Evolutionary conservation across 2,797 vertebrate genomes (phyloP), one percentile per base, ranked within the genome.

Genomic region (Parauchenoglanis punctatus): DNA sequence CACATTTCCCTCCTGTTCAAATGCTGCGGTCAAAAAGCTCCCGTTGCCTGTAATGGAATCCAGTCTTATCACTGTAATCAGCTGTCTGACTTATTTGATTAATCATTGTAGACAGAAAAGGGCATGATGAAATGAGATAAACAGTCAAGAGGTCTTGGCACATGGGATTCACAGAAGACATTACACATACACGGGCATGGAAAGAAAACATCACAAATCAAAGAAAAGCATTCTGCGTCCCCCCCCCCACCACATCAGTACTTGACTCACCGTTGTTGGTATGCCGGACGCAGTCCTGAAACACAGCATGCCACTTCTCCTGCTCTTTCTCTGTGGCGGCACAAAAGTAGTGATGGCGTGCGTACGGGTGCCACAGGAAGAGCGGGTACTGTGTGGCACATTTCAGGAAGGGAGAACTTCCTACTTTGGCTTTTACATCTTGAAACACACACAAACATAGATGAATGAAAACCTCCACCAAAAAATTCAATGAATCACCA

Each of bases 361-460:
- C 94, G 0, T 96, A 98, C 0, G 98, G 98, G 85, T 99, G 98
- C 97, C 98, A 99, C 52, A 99, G 96, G 91, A 99, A 95, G 91
- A 99, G 94, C 0, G 97, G 97, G 91, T 97, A 97, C 91, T 97
- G 96, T 0, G 96, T 97, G 68, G 97, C 95, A 90, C 96, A 97
- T 94, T 98, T 99, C 40, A 98, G 90, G 87, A 97, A 96, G 23
- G 97, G 96, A 0, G 97, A 88, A 0, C 93, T 95, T 86, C 97
- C 95, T 0, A 96, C 94, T 63, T 98, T 99, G 0, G 97, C 95
- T 0, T 96, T 95, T 46, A 96, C 92, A 18, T 94, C 98, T 99
- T 52, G 11, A 81, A 31, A 80, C 4, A 77, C 49, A 70, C 7
- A 25, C 10, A 73, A 2, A 87, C 7, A 46, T 2, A 68, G 0